Conservation (phyloP, 2,888 invertebrate genomes). For the Drosophila subquinaria region DNA sequence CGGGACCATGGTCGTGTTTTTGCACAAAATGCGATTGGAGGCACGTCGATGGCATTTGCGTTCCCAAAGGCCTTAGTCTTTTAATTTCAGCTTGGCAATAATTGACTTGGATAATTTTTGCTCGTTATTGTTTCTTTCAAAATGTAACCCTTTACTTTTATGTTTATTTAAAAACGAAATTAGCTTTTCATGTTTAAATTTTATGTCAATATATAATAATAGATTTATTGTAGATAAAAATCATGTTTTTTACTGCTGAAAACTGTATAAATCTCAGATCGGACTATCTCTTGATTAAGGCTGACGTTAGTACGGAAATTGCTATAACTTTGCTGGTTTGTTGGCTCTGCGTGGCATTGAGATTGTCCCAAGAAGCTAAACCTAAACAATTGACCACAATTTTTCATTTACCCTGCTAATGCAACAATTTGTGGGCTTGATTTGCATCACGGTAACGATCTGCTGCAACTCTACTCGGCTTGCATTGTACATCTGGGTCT, state of each 20-base stretch:
- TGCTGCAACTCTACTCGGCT: background rate
- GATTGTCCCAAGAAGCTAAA: slow-evolving; percentile 1
- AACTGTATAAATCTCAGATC: background rate
- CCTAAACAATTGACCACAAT: slow-evolving; percentile 10
- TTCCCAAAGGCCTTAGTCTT: slow-evolving; percentile 40
- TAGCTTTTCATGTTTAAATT: background rate
- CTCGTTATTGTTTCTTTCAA: background rate
- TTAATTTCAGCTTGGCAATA: slow-evolving; percentile 38
- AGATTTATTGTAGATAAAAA: too few species aligned
- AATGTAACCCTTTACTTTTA: background rate
- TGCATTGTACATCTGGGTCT: background rate
- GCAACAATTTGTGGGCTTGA: slow-evolving; percentile 53
- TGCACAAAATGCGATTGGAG: slow-evolving; percentile 40
- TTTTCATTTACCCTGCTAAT: slow-evolving; percentile 14
- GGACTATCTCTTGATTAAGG: background rate
- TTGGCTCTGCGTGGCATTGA: background rate
- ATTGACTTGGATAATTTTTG: slow-evolving; percentile 16
- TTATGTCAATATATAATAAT: too few species aligned
- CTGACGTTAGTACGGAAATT: background rate
- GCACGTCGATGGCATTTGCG: slow-evolving; percentile 17
- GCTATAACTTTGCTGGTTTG: slow-evolving; percentile 3
- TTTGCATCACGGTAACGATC: slow-evolving; percentile 54
- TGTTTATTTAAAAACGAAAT: background rate
- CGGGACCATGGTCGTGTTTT: slow-evolving; percentile 7
- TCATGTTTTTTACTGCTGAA: too few species aligned